A percentile compares a stretch with the other conserved stretches of the same genome.
phyloP scores from a whole-genome alignment of 2,888 invertebrate species.

The Rhagophthalmus giganteus region DNA sequence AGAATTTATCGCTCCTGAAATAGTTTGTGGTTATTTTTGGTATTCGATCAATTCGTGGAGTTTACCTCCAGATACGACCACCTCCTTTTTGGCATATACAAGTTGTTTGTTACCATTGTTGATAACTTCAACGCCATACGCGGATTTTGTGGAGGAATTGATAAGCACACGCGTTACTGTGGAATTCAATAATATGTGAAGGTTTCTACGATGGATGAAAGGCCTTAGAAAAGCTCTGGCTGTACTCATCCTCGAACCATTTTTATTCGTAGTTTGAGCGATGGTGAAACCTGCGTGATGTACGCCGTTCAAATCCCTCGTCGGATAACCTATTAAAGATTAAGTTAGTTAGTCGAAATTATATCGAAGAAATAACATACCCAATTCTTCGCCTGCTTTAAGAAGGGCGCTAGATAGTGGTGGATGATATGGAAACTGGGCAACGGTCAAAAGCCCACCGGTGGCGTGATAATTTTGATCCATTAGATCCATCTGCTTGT shows the following conservation, averaged over 20 bases:
- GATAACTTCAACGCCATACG: slow-evolving; percentile 74
- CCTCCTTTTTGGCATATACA: slow-evolving; percentile 70
- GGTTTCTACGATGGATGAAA: slow-evolving; percentile 72
- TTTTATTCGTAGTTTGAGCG: slow-evolving; percentile 84
- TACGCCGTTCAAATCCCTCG: slow-evolving; percentile 80
- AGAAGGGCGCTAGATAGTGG: slow-evolving; percentile 78
- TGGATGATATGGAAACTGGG: slow-evolving; percentile 84
- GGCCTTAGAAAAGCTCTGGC: slow-evolving; percentile 83
- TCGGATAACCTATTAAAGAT: slow-evolving; percentile 64
- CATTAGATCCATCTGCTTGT: slow-evolving; percentile 69
- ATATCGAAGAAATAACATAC: slow-evolving; percentile 49
- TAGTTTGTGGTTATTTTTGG: no score
- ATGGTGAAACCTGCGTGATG: slow-evolving; percentile 83
- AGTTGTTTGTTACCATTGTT: slow-evolving; percentile 62
- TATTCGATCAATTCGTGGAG: no score
- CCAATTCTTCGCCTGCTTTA: slow-evolving; percentile 77
- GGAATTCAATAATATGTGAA: slow-evolving; percentile 82
- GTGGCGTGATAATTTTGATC: slow-evolving; percentile 76
- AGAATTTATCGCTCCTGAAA: slow-evolving; percentile 80
- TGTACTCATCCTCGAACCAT: slow-evolving; percentile 81
- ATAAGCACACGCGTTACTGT: slow-evolving; percentile 78
- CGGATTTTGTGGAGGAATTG: slow-evolving; percentile 71
- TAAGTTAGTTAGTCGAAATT: neutral
- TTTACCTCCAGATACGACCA: slow-evolving; percentile 62
- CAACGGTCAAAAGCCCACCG: slow-evolving; percentile 77